phyloP scores from a whole-genome alignment of 2,113 vertebrate species.

The Ptyas mucosa region DNA sequence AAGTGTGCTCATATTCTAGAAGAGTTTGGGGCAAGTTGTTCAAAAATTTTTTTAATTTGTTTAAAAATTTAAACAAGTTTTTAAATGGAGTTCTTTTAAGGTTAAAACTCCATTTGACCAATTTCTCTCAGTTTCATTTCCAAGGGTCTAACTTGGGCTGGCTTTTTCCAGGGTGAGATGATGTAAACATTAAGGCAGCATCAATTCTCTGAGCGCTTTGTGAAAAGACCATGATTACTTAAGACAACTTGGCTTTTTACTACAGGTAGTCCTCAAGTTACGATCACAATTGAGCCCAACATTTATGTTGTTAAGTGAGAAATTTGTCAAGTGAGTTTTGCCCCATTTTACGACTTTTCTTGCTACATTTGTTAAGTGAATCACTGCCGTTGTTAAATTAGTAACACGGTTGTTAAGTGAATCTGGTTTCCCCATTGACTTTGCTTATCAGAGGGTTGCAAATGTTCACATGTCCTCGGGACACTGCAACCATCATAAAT shows the following conservation, averaged over 20 bases:
- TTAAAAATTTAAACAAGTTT: neutral
- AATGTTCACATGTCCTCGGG: no score
- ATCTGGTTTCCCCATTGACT: no score
- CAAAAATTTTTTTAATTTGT: neutral
- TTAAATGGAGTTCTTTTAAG: neutral
- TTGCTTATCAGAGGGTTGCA: no score
- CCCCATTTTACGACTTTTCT: no score
- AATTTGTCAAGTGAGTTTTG: no score
- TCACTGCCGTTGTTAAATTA: no score
- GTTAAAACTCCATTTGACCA: neutral
- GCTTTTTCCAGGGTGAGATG: neutral
- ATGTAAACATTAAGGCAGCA: neutral
- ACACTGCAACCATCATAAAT: no score
- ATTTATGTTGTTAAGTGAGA: no score
- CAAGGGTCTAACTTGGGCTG: neutral
- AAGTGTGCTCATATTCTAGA: neutral
- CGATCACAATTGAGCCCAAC: no score
- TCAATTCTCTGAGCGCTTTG: neutral
- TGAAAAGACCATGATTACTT: neutral
- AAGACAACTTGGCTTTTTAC: neutral
- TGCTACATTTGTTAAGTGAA: no score
- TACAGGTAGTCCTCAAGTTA: neutral
- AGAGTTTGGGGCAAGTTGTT: neutral
- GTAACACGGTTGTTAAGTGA: no score
- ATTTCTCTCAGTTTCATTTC: neutral